phyloP scores from a whole-genome alignment of 2,113 vertebrate species.

The Anarhynchus alexandrinus region DNA sequence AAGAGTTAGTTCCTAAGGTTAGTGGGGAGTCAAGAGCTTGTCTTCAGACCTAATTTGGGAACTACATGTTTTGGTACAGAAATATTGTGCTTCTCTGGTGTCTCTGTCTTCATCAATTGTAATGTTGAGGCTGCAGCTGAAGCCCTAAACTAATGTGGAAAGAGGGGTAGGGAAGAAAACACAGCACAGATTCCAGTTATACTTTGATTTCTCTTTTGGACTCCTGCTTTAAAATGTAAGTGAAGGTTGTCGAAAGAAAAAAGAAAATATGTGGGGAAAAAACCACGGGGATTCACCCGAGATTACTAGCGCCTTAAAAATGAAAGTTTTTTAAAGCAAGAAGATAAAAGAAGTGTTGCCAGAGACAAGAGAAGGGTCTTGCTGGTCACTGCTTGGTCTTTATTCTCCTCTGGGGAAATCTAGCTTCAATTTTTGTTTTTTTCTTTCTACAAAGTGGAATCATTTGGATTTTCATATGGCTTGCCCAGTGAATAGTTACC shows the following conservation, averaged over 20 bases:
- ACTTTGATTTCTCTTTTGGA: background rate
- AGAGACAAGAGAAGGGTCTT: background rate
- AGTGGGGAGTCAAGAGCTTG: background rate
- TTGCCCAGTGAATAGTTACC: background rate
- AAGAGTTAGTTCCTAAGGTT: background rate
- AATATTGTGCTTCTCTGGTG: background rate
- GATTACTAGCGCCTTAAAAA: background rate
- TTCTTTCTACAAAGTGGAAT: background rate
- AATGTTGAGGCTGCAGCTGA: background rate
- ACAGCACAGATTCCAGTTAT: background rate
- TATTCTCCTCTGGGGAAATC: background rate
- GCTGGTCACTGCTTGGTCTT: background rate
- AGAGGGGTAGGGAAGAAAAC: background rate
- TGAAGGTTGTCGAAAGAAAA: background rate
- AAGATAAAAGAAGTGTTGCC: background rate
- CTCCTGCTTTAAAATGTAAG: background rate
- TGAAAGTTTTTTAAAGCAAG: background rate
- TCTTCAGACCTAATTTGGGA: background rate
- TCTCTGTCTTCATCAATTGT: background rate
- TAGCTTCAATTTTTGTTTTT: background rate
- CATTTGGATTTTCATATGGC: background rate
- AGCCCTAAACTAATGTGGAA: background rate
- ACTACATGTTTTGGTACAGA: background rate
- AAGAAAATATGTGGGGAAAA: background rate
- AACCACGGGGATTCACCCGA: background rate